These are phyloP conservation scores for Halichondria panicea DNA, from an alignment of 37 sponge, comb jelly and placozoan genomes.

Conservation along the genomic window DNA sequence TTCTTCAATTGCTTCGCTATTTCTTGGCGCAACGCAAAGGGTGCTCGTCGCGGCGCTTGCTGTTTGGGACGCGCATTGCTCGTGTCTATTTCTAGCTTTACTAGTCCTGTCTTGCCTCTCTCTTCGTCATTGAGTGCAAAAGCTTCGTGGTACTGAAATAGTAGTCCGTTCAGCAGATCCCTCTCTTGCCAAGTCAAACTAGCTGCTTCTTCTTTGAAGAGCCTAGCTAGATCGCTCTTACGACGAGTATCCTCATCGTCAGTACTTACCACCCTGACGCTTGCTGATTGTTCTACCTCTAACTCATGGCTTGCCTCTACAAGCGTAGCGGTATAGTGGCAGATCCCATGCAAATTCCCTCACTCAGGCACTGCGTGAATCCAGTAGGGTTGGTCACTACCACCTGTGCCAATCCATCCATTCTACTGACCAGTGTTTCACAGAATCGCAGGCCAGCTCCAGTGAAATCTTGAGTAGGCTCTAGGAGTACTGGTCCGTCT, in stretches of 20 bases:
- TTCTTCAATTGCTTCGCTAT: conserved; percentile 41
- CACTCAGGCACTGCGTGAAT: background rate
- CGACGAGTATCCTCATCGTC: conserved; percentile 11
- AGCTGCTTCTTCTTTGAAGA: conserved; percentile 25
- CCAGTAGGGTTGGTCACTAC: too few species aligned
- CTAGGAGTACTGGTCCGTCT: conserved; percentile 41
- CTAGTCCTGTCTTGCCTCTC: too few species aligned
- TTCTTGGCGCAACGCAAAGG: conserved; percentile 55
- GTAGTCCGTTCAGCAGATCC: background rate
- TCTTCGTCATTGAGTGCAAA: conserved; percentile 15
- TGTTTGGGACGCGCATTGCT: conserved; percentile 6
- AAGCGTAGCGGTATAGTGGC: too few species aligned
- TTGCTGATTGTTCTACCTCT: conserved; percentile 3
- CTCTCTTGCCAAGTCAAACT: background rate
- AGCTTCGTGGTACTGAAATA: conserved; percentile 8
- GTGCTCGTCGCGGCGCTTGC: conserved; percentile 36
- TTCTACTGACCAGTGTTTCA: background rate
- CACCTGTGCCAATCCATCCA: background rate
- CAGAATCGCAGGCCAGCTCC: too few species aligned
- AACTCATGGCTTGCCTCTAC: too few species aligned
- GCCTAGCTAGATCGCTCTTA: conserved; percentile 28
- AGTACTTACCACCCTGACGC: background rate
- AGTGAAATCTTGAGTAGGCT: too few species aligned
- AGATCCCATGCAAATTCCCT: background rate
- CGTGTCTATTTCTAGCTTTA: conserved; percentile 42